phyloP scores from a whole-genome alignment of 2,797 vertebrate species.

The Rousettus madagascariensis region DNA sequence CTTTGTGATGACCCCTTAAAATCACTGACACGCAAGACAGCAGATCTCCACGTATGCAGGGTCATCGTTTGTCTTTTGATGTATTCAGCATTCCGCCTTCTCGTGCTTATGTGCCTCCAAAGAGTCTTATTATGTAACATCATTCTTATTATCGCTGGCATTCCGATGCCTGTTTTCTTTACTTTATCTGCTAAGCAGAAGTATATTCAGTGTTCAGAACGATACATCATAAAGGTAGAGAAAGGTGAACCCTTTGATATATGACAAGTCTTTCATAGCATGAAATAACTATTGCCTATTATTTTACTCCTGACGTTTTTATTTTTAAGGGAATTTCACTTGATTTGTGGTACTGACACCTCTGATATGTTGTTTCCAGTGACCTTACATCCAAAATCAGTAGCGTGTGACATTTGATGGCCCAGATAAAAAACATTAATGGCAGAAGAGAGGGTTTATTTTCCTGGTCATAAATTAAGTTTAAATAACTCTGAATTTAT shows the following conservation, averaged over 20 bases:
- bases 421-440: conserved; percentile 87
- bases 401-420: conserved; percentile 87
- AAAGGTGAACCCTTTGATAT: conserved; percentile 87
- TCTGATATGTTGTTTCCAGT: conserved; percentile 88
- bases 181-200: conserved; percentile 83
- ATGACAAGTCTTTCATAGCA: conserved; percentile 85
- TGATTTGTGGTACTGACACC: conserved; percentile 88
- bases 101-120: conserved; percentile 58
- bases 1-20: conserved; percentile 57
- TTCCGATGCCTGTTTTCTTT: conserved; percentile 73
- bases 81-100: conserved; percentile 68
- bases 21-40: neutral
- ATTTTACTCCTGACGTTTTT: conserved; percentile 88
- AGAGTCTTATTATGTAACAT: conserved; percentile 60
- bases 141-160: conserved; percentile 68
- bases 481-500: conserved; percentile 89
- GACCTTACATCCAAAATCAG: conserved; percentile 89
- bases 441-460: conserved; percentile 85
- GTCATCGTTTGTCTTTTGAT: conserved; percentile 57
- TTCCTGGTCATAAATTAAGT: conserved; percentile 88
- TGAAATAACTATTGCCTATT: conserved; percentile 89
- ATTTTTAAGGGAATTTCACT: conserved; percentile 88
- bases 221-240: conserved; percentile 84
- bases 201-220: conserved; percentile 80
- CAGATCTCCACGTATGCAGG: neutral